phyloP scores from a whole-genome alignment of 2,113 vertebrate genomes.

The Lonchura striata region DNA sequence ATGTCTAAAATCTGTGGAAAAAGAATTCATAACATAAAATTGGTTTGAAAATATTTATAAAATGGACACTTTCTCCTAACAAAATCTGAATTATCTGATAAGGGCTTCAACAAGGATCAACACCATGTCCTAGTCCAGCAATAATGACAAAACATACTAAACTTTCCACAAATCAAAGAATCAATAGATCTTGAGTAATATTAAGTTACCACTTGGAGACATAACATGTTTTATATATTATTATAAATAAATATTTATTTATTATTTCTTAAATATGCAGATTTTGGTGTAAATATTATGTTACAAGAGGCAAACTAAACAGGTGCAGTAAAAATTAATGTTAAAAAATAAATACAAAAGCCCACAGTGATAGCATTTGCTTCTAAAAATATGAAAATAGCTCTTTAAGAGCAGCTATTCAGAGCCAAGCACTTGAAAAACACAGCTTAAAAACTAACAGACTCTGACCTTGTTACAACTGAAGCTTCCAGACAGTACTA shows the following conservation, averaged over 20 bases:
- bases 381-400: not conserved
- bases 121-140: not conserved
- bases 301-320: not conserved
- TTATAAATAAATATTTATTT: not conserved
- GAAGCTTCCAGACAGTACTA: not conserved
- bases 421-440: not conserved
- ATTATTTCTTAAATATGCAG: not conserved
- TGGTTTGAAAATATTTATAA: not conserved
- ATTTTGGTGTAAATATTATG: not conserved
- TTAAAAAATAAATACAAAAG: not conserved
- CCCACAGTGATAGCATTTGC: not conserved
- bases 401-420: not conserved
- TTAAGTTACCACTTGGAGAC: not conserved
- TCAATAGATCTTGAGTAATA: not conserved
- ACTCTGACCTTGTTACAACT: not conserved
- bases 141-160: not conserved
- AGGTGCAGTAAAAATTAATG: not conserved
- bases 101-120: not conserved
- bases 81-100: not conserved
- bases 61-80: not conserved
- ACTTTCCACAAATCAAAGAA: not conserved
- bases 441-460: not conserved
- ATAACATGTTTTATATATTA: not conserved
- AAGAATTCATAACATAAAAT: not conserved
- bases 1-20: not conserved